Conservation (phyloP, 2,797 vertebrate species). For the Malacoraja senta region DNA sequence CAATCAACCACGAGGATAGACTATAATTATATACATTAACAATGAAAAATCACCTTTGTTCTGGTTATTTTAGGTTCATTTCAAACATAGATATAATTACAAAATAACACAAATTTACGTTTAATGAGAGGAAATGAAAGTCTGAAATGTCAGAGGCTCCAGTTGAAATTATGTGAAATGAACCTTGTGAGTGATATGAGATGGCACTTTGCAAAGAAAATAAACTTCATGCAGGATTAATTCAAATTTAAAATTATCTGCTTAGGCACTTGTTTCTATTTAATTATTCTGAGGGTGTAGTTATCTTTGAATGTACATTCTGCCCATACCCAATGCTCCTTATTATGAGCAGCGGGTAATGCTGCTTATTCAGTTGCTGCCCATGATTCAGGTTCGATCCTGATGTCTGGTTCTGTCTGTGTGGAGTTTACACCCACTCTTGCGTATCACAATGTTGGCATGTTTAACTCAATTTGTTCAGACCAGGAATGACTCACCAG, state of each 20-base stretch:
- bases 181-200: neutral
- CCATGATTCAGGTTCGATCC: too few species aligned
- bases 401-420: too few species aligned
- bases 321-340: too few species aligned
- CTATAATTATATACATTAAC: neutral
- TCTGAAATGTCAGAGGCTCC: neutral
- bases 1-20: neutral
- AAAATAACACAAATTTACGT: neutral
- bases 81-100: neutral
- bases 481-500: constrained; percentile 64
- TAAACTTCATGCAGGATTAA: neutral
- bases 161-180: neutral
- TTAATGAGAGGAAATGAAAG: neutral
- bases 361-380: too few species aligned
- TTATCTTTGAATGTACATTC: too few species aligned
- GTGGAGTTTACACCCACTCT: too few species aligned
- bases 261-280: neutral
- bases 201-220: neutral
- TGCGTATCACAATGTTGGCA: neutral
- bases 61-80: neutral
- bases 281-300: too few species aligned
- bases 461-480: neutral
- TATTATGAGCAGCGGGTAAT: too few species aligned
- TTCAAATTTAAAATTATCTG: neutral
- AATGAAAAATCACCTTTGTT: neutral